Evolutionary conservation across 2,113 vertebrate species (phyloP).

Genomic region (Heterocephalus glaber): DNA sequence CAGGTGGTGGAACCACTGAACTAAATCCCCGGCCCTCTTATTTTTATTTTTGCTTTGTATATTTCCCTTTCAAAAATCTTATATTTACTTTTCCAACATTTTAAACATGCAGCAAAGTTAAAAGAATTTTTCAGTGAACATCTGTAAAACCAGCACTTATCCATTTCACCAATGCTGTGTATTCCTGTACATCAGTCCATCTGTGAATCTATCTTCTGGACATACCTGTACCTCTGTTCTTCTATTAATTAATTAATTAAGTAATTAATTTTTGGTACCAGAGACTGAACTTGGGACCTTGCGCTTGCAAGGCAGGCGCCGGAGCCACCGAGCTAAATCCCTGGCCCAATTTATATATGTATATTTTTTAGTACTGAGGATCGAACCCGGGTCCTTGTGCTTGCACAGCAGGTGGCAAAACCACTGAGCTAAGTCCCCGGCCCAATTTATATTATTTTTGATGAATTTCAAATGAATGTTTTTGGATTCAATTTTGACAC

Average conservation of each 20-base stretch:
- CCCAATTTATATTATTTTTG: background rate
- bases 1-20: too few species aligned
- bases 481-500: slow-evolving; percentile 28
- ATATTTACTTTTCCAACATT: background rate
- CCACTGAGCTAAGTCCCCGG: too few species aligned
- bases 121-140: background rate
- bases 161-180: background rate
- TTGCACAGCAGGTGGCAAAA: too few species aligned
- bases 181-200: background rate
- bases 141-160: background rate
- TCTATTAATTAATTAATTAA: too few species aligned
- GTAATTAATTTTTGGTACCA: too few species aligned
- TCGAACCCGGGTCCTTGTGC: too few species aligned
- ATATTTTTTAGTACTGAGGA: too few species aligned
- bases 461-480: slow-evolving; percentile 11
- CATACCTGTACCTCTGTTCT: background rate
- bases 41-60: background rate
- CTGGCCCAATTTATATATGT: too few species aligned
- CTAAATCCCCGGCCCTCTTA: too few species aligned
- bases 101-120: background rate
- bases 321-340: too few species aligned
- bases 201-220: background rate
- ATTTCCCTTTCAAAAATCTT: background rate
- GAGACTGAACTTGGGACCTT: too few species aligned
- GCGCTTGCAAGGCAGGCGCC: too few species aligned